A percentile compares a stretch with the other conserved stretches of the same genome.
Evolutionary conservation across 2,113 vertebrate genomes (phyloP).

Genomic region (Typhlomys cinereus): DNA sequence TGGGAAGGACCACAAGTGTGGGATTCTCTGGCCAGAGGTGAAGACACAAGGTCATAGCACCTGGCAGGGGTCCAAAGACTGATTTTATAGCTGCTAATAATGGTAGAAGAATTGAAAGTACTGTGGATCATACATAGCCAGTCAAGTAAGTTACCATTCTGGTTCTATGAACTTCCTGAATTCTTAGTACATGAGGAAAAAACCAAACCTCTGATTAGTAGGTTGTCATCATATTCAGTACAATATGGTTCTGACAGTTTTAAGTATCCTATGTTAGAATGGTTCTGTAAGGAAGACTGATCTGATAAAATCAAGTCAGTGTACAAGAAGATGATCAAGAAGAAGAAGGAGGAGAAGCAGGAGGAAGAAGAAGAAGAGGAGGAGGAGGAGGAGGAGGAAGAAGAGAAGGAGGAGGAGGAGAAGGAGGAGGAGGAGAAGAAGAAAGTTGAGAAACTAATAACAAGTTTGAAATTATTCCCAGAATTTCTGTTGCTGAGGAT

Average conservation of each 20-base stretch:
- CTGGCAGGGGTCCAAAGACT: no score
- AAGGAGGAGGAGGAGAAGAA: no score
- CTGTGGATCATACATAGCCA: background rate
- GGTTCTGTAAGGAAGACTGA: background rate
- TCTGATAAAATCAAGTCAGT: constrained; percentile 6
- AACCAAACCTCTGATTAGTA: background rate
- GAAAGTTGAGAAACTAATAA: background rate
- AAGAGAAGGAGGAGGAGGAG: no score
- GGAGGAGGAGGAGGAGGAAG: no score
- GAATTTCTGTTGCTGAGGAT: background rate
- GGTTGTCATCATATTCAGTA: background rate
- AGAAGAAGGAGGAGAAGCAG: no score
- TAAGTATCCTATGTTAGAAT: background rate
- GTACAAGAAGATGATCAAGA: no score
- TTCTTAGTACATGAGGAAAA: background rate
- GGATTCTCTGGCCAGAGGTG: no score
- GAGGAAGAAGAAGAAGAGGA: no score
- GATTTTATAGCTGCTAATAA: background rate
- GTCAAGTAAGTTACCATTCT: background rate
- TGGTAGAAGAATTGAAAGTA: background rate
- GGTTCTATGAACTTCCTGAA: background rate
- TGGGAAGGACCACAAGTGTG: no score
- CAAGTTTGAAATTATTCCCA: background rate
- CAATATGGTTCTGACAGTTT: background rate
- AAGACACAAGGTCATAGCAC: no score